Base-by-base conservation (phyloP, 2,888 invertebrate species). In the Polydrusus cervinus region DNA sequence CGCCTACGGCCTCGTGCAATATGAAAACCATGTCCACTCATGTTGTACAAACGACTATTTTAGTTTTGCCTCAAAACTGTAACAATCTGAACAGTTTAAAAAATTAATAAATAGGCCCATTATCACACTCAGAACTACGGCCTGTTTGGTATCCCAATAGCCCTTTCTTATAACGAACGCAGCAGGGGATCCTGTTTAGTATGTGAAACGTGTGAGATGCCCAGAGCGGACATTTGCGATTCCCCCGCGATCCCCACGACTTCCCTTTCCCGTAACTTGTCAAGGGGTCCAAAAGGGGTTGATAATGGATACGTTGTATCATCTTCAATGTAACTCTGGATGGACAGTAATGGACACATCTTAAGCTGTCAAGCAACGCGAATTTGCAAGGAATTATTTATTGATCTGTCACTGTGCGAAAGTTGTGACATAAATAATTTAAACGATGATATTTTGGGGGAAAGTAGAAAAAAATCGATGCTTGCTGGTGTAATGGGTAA, bases 281-380 rank as follows among this genome's bases (percentile, higher is more conserved):
- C 80, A 79, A 47, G 67, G 61, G 74, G 67, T 6, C 57, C 81
- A 79, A 78, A 78, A 78, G 85, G 84, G 83, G 79, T 82, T 85
- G 85, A 85, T 85, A 85, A 86, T 86, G 85, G 85, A 85, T 85
- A 85, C 83, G 85, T 85, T 85, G 85, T 85, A 86, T 86, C 86
- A 85, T 85, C 85, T 84, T 84, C 68, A 71, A 55, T 49, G 61
- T 65, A 51, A 60, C 71, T 57, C 25, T 53, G 53, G 72, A 73
- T 73, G 73, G 76, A 73, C 73, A 73, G 76, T 76, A 73, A 77
- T 75, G 77, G 77, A 77, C 77, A 75, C 75, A 69, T 77, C 77
- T 77, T 77, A 62, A 66, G 74, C 64, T 74, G 74, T 74, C 71
- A 75, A 71, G 67, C 67, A 75, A 57, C 43, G 70, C 45, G 72